Conservation (phyloP, 2,797 vertebrate genomes). For the Naso thynnoides region DNA sequence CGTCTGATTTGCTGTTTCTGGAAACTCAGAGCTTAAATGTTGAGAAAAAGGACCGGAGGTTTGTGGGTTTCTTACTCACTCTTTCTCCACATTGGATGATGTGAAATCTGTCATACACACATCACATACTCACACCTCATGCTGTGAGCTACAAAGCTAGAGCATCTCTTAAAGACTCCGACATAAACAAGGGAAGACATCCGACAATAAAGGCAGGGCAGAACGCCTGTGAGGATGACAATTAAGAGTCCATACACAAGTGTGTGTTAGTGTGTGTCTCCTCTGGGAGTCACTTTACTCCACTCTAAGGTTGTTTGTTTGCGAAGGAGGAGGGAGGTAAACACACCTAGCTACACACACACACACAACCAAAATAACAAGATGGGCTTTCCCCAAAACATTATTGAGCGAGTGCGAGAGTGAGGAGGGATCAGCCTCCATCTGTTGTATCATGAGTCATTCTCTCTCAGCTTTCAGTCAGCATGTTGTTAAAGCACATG, state of each 20-base stretch:
- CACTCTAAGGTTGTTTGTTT: constrained; percentile 63
- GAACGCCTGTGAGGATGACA: constrained; percentile 53
- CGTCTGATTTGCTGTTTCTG: constrained; percentile 26
- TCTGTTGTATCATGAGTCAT: constrained; percentile 59
- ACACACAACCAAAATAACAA: constrained; percentile 23
- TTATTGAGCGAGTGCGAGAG: constrained; percentile 18
- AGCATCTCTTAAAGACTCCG: constrained; percentile 27
- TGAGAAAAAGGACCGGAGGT: constrained; percentile 50
- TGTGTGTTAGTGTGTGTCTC: constrained; percentile 29
- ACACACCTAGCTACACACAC: constrained; percentile 34
- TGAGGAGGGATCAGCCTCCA: constrained; percentile 44
- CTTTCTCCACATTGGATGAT: constrained; percentile 15
- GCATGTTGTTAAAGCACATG: constrained; percentile 4
- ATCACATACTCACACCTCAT: constrained; percentile 12
- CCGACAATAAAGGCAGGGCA: constrained; percentile 52
- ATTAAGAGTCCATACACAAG: constrained; percentile 54
- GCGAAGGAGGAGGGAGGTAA: constrained; percentile 25
- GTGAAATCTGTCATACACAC: constrained; percentile 8
- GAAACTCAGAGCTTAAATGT: constrained; percentile 21
- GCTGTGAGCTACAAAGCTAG: constrained; percentile 32
- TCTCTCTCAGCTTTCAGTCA: constrained; percentile 47
- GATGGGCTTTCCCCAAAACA: constrained; percentile 56
- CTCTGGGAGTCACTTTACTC: constrained; percentile 44
- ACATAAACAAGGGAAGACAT: constrained; percentile 43
- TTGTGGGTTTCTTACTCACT: constrained; percentile 11